These are phyloP conservation scores for Aphaenogaster floridana DNA, from an alignment of 1,140 invertebrate species.

Conservation along the genomic window DNA sequence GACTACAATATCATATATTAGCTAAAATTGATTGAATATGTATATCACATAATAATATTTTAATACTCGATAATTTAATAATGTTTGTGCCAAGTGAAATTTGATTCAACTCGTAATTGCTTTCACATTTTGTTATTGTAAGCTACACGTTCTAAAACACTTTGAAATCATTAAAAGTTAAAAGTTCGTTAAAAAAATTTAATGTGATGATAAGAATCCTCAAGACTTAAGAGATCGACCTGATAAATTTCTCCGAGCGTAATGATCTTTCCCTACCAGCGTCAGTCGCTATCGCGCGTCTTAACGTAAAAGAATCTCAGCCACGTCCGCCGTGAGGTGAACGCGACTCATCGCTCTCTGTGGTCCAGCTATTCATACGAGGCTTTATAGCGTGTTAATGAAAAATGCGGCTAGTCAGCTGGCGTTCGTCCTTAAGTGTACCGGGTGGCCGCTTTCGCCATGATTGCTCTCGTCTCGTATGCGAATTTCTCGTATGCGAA, in stretches of 20 bases:
- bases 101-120: neutral
- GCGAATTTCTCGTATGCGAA: slow-evolving; percentile 51
- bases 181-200: slow-evolving; percentile 47
- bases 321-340: slow-evolving; percentile 65
- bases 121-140: neutral
- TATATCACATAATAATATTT: neutral
- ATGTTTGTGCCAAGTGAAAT: too few species aligned
- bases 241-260: slow-evolving; percentile 48
- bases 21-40: neutral
- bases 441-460: slow-evolving; percentile 69
- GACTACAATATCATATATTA: neutral
- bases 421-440: slow-evolving; percentile 76
- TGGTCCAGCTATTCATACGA: slow-evolving; percentile 83
- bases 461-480: slow-evolving; percentile 16
- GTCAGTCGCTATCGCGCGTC: slow-evolving; percentile 56
- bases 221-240: slow-evolving; percentile 26
- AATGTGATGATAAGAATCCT: slow-evolving; percentile 17
- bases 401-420: slow-evolving; percentile 83
- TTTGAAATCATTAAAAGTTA: neutral
- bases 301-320: slow-evolving; percentile 73
- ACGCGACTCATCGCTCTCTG: slow-evolving; percentile 71
- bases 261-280: slow-evolving; percentile 59
- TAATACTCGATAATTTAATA: neutral
- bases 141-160: neutral
- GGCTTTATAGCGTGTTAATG: slow-evolving; percentile 84